These are phyloP conservation scores for Hemicordylus capensis DNA, from an alignment of 2,113 vertebrate species.

Conservation along the genomic window DNA sequence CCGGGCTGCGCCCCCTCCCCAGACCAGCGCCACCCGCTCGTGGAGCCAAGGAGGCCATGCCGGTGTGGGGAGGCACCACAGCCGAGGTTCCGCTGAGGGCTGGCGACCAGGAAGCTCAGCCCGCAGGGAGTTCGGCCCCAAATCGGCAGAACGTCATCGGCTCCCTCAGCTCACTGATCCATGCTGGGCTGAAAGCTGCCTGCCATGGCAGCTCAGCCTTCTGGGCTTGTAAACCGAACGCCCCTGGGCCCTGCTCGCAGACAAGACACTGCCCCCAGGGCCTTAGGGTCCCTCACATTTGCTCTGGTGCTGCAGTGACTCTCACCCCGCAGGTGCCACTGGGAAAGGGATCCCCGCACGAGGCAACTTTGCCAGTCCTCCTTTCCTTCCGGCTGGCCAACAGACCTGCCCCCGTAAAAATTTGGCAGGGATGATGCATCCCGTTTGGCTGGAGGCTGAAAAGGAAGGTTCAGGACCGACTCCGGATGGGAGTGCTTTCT, in stretches of 20 bases:
- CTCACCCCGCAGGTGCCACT: not conserved
- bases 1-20: no score
- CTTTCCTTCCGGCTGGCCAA: not conserved
- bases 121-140: no score
- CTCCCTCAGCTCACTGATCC: not conserved
- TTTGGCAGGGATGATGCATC: not conserved
- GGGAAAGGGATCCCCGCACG: not conserved
- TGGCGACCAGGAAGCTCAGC: no score
- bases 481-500: not conserved
- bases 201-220: no score
- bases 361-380: not conserved
- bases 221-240: no score
- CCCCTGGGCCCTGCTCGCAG: not conserved
- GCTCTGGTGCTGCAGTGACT: not conserved
- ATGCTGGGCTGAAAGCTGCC: not conserved
- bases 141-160: not conserved
- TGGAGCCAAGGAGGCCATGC: no score
- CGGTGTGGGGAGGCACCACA: no score
- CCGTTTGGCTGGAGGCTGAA: not conserved
- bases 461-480: not conserved
- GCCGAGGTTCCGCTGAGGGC: no score
- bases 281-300: not conserved
- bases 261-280: not conserved
- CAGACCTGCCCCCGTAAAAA: not conserved
- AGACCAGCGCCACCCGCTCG: no score